Evolutionary conservation across 2,113 vertebrate species (phyloP).

Genomic region (Cyprinus carpio): DNA sequence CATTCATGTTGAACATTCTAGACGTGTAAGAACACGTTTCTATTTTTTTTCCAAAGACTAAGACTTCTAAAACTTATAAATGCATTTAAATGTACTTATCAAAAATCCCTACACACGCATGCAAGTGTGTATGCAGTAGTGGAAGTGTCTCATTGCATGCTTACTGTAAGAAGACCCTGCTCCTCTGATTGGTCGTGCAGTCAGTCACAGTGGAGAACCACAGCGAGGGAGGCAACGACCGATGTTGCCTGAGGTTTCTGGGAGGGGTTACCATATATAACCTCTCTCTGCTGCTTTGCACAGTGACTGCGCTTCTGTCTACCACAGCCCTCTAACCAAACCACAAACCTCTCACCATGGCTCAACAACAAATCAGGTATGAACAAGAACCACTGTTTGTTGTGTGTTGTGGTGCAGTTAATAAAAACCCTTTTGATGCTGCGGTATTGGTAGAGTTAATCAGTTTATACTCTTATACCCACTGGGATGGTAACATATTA

Average conservation of each 20-base stretch:
- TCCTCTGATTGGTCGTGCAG: conserved; percentile 13
- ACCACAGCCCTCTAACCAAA: conserved; percentile 42
- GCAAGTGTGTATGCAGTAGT: not conserved
- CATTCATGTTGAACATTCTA: not conserved
- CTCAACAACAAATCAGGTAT: conserved; percentile 80
- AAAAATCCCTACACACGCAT: not conserved
- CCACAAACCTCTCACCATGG: conserved; percentile 68
- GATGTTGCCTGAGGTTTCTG: not conserved
- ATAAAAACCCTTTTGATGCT: not conserved
- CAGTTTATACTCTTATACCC: not conserved
- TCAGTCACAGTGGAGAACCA: not conserved
- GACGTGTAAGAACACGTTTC: not conserved
- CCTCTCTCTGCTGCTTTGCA: conserved; percentile 29
- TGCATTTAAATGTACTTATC: too few species aligned
- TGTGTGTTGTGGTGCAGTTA: not conserved
- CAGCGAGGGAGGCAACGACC: not conserved
- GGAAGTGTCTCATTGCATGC: not conserved
- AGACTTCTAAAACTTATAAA: not conserved
- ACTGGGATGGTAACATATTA: not conserved
- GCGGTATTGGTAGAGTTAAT: too few species aligned
- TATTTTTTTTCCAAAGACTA: not conserved
- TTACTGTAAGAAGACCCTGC: conserved; percentile 41
- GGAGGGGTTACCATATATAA: conserved; percentile 48
- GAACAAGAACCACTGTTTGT: not conserved
- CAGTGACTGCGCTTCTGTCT: conserved; percentile 62